Base-by-base conservation (phyloP, 2,888 invertebrate genomes). In the Autographa pulchrina region DNA sequence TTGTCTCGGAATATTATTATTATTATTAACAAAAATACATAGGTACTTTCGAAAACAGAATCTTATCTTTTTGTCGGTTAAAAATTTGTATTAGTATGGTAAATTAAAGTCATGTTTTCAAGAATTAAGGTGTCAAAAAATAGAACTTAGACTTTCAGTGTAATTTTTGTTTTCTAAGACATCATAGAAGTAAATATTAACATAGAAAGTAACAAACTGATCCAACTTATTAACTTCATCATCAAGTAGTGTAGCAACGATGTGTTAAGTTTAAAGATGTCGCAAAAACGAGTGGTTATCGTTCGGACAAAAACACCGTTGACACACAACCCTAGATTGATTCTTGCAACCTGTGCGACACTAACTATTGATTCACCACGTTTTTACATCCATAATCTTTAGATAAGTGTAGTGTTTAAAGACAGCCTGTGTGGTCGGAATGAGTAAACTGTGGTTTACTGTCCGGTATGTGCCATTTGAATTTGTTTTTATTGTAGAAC, bases 321-420 rank as follows among this genome's bases (percentile, higher is more conserved):
- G 48, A 77, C 68, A 56, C 54, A 48, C 48, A 71, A 80, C 63
- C 70, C 52, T 65, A 80, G 71, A 77, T 77, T 77, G 68, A 77
- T 76, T 77, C 67, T 71, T 14, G 80, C 71, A 71, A 80, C 58
- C 18, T 62, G 58, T 63, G 69, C 62, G 76, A 59, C 20, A 66
- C 41, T 56, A 48, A 62, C 67, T 56, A 60, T 59, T 59, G 11
- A 56, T 48, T 67, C 38, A 41, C 48, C 62, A 35, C 31, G n/a
- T 60, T 20, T 56, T 13, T 35, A 38, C 14, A 31, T 31, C 11
- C 62, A 13, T 54, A 35, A 35, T 63, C 18, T 18, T 5, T 35
- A 16, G 13, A 11, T 52, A 9, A 31, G 20, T 54, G 20, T 14
- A 48, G 54, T 56, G 9, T 56, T 56, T 20, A 11, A 13, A 56